These are phyloP conservation scores for Toxotes lorentzi DNA, from an alignment of 2,797 vertebrate species.

Conservation along the genomic window DNA sequence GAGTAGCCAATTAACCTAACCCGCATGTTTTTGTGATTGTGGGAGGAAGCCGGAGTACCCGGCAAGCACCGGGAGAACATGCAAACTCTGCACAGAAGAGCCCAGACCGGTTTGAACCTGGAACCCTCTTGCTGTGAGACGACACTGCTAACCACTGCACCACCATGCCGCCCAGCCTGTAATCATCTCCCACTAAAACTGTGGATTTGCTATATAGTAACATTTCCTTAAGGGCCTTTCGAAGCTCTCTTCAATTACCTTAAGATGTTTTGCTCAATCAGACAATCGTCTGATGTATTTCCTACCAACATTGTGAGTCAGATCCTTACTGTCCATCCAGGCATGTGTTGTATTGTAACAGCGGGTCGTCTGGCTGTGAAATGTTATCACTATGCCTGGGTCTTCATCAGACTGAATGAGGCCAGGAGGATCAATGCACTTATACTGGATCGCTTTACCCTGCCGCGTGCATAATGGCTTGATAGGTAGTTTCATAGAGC, in stretches of 20 bases:
- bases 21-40: too few relatives aligned
- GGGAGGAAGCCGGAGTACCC: too few relatives aligned
- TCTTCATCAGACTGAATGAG: conserved; percentile 72
- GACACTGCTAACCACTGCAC: too few relatives aligned
- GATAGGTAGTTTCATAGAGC: conserved; percentile 54
- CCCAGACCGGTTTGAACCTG: too few relatives aligned
- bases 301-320: conserved; percentile 6
- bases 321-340: conserved; percentile 41
- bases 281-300: conserved; percentile 44
- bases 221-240: conserved; percentile 54
- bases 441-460: conserved; percentile 70
- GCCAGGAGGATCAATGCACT: conserved; percentile 70
- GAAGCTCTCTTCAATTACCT: conserved; percentile 42
- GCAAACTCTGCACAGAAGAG: too few relatives aligned
- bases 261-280: conserved; percentile 54
- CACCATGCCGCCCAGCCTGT: too few relatives aligned
- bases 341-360: conserved; percentile 30
- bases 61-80: too few relatives aligned
- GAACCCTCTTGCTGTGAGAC: too few relatives aligned
- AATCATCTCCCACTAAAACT: conserved; percentile 64
- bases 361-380: conserved; percentile 55
- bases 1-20: too few relatives aligned
- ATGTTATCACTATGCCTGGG: conserved; percentile 63
- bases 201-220: conserved; percentile 29
- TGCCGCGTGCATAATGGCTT: conserved; percentile 62